A percentile compares a stretch with the other conserved stretches of the same genome.
These are phyloP conservation scores for Trachops cirrhosus DNA, from an alignment of 2,797 vertebrate species.

Conservation along the genomic window DNA sequence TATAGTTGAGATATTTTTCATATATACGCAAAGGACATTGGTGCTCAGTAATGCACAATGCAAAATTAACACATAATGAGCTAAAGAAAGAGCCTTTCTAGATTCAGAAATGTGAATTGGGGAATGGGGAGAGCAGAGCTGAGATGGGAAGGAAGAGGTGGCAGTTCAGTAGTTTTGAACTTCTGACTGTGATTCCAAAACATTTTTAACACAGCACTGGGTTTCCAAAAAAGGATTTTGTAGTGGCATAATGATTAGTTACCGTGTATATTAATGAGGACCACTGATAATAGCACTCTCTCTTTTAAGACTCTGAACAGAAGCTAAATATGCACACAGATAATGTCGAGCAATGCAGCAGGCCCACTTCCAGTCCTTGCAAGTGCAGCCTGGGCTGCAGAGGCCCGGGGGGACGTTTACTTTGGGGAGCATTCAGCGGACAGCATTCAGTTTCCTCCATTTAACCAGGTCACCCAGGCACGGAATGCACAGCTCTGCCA, in stretches of 20 bases:
- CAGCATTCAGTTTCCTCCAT: slow-evolving; percentile 50
- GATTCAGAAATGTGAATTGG: neutral
- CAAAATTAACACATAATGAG: neutral
- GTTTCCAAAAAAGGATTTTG: slow-evolving; percentile 3
- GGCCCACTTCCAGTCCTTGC: neutral
- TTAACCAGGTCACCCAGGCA: slow-evolving; percentile 73
- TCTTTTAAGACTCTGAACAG: neutral
- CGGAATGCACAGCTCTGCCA: slow-evolving; percentile 63
- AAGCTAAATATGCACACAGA: neutral
- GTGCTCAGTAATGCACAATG: neutral
- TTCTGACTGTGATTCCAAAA: neutral
- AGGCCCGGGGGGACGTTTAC: neutral
- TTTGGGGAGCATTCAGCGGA: slow-evolving; percentile 47
- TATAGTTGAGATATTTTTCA: neutral
- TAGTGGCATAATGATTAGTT: neutral
- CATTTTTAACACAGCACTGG: neutral
- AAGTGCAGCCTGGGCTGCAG: neutral
- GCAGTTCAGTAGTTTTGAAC: neutral
- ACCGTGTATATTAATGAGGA: neutral
- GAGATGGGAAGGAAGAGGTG: neutral
- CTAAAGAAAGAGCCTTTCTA: neutral
- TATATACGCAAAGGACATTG: neutral
- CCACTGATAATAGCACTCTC: neutral
- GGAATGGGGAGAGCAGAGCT: neutral
- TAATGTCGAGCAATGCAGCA: rapidly evolving